phyloP scores from a whole-genome alignment of 2,797 vertebrate species.

The Gila robusta region DNA sequence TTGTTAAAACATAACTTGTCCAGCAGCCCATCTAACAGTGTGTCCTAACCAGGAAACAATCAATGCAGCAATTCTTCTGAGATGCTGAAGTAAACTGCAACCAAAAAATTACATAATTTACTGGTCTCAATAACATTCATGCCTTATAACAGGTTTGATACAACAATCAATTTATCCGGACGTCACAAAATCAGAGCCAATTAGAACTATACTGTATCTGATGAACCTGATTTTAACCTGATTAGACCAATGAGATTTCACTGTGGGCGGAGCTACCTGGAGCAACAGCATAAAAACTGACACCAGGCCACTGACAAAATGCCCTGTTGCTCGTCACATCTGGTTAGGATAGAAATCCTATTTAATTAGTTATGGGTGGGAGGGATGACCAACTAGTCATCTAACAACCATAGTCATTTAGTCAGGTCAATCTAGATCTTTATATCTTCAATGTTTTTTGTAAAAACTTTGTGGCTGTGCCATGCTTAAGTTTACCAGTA shows the following conservation, averaged over 20 bases:
- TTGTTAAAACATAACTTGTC: neutral
- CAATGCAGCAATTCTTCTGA: neutral
- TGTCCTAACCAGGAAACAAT: slow-evolving; percentile 1
- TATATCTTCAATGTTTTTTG: neutral
- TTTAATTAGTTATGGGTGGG: neutral
- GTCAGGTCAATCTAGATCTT: neutral
- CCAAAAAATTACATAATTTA: too few relatives aligned
- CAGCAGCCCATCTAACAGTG: neutral
- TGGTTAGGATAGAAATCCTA: neutral
- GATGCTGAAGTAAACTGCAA: neutral
- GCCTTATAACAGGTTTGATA: neutral
- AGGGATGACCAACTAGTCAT: neutral
- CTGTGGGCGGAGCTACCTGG: neutral
- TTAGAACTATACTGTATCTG: neutral
- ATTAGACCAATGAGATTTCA: neutral
- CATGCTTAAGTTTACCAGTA: neutral
- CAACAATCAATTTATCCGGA: too few relatives aligned
- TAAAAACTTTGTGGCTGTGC: neutral
- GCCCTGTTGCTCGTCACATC: neutral
- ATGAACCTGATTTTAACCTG: neutral
- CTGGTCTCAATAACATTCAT: neutral
- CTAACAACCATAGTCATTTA: neutral
- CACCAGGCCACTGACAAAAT: neutral
- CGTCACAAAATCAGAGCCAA: neutral
- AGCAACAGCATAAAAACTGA: neutral